Base-by-base conservation (phyloP, 2,888 invertebrate species). In the Brenthis hecate region DNA sequence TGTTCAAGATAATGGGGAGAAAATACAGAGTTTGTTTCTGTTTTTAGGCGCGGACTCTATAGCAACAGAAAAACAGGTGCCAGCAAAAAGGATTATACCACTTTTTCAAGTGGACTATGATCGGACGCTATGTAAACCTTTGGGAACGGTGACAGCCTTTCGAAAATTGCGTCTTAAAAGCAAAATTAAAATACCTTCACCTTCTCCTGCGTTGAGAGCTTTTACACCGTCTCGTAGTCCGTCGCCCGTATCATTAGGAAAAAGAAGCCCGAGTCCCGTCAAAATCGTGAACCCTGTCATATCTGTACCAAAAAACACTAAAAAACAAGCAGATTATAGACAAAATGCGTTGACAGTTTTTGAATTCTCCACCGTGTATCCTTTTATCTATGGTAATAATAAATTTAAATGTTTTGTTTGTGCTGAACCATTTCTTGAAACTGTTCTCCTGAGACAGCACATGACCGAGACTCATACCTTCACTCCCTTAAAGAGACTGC, bases 101-200 rank as follows among this genome's bases (percentile, higher is more conserved):
- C 81, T 92, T 71, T 92, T 92, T 78, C 92, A 92, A 87, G 92
- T 92, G 70, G 84, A 83, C 67, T 92, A 92, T 78, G 92, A 92
- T 82, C 82, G 89, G 73, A 90, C 81, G 71, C 80, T 91, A 11
- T 92, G 92, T 86, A 90, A 78, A 78, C 92, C 92, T 47, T 79
- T 92, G 74, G 92, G 92, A 51, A 91, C 91, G 0, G 74, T 92
- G 65, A 72, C 81, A 65, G 85, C 91, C 83, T 89, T 91, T 81
- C 81, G 77, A 70, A 88, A 84, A 78, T 74, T 89, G 36, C 77
- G 75, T 65, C 78, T 76, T 16, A 79, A 72, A 72, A 65, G 54
- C 54, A 65, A 72, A 69, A 56, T 70, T 62, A 72, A 66, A 62
- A 71, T 68, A 65, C 70, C 73, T 5, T 53, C 62, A 53, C 65